Conservation (phyloP, 1,140 invertebrate genomes). For the Drosophila pruinosa region DNA sequence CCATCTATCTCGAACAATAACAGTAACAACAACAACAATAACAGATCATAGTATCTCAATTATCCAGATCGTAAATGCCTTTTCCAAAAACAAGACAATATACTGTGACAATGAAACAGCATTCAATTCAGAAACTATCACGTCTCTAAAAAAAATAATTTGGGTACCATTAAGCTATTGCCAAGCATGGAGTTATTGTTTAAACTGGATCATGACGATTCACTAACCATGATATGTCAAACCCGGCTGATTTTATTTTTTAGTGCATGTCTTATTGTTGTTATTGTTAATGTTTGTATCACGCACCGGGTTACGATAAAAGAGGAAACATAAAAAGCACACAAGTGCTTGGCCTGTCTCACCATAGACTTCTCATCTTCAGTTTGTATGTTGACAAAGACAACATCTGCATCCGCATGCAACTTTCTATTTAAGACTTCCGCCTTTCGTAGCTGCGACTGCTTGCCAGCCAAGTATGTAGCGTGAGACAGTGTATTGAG, state of each 20-base stretch:
- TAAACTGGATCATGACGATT: slow-evolving; percentile 57
- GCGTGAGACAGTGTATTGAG: neutral
- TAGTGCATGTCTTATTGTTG: slow-evolving; percentile 9
- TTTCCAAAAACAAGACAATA: neutral
- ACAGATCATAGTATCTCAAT: neutral
- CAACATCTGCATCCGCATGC: slow-evolving; percentile 72
- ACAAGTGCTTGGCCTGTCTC: slow-evolving; percentile 20
- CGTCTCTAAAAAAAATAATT: no score
- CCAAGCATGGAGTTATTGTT: slow-evolving; percentile 47
- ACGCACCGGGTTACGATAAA: neutral
- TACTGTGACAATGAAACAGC: no score
- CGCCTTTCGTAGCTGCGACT: slow-evolving; percentile 70
- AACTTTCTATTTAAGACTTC: slow-evolving; percentile 72
- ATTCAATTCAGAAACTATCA: no score
- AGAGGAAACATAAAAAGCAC: neutral
- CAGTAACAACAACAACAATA: neutral
- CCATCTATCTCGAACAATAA: neutral
- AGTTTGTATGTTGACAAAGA: slow-evolving; percentile 68
- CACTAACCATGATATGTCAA: slow-evolving; percentile 47
- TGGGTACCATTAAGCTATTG: slow-evolving; percentile 46
- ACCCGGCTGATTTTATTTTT: slow-evolving; percentile 36
- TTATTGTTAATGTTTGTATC: neutral
- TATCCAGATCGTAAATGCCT: no score
- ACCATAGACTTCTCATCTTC: slow-evolving; percentile 18
- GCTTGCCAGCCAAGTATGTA: slow-evolving; percentile 20